Conservation (phyloP, 1,140 invertebrate species). For the Hirudo medicinalis region DNA sequence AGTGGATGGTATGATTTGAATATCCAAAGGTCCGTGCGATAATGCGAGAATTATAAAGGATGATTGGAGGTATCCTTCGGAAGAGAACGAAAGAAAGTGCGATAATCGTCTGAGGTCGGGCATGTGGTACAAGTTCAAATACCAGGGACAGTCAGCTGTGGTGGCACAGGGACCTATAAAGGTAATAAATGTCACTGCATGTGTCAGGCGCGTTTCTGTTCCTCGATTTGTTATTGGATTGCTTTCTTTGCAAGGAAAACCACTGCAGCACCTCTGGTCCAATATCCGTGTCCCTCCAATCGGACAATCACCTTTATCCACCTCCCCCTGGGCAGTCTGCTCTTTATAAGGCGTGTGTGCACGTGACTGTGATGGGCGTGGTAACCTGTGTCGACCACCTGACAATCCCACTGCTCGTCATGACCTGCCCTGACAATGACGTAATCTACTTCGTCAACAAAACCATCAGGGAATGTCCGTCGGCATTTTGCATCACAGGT, state of each 20-base stretch:
- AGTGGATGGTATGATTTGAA: no score
- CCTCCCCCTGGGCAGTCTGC: neutral
- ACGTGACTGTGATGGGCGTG: neutral
- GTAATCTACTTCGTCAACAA: neutral
- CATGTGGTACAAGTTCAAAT: constrained; percentile 8
- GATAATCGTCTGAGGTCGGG: neutral
- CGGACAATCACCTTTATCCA: neutral
- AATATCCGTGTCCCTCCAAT: neutral
- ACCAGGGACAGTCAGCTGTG: neutral
- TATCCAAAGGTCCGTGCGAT: neutral
- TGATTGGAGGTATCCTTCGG: constrained; percentile 6
- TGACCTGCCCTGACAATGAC: constrained; percentile 8
- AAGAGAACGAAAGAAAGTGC: constrained; percentile 1
- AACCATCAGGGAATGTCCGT: neutral
- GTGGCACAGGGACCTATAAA: neutral
- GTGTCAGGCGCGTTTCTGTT: neutral
- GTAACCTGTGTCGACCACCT: neutral
- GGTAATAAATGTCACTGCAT: neutral
- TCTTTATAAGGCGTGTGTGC: neutral
- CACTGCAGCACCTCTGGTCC: constrained; percentile 3
- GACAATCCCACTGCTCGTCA: neutral
- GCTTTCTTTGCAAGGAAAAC: constrained; percentile 1
- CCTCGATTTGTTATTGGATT: neutral
- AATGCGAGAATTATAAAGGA: neutral
- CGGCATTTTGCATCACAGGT: constrained; percentile 5